Evolutionary conservation across 2,113 vertebrate species (phyloP).

Genomic region (Pavo muticus): DNA sequence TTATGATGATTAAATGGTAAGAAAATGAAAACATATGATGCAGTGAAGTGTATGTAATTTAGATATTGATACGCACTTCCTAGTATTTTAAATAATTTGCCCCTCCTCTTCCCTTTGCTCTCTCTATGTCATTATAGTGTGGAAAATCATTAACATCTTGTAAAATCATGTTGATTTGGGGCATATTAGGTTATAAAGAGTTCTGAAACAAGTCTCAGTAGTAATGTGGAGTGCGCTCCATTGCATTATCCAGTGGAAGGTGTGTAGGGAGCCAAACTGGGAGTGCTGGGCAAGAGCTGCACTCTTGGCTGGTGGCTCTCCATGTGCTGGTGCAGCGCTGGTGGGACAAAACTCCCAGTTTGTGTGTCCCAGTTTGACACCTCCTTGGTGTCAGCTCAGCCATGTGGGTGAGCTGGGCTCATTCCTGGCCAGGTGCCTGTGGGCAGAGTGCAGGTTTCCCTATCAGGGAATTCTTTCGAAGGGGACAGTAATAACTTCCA

Average conservation of each 20-base stretch:
- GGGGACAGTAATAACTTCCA: not conserved
- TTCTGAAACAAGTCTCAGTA: not conserved
- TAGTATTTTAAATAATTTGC: not conserved
- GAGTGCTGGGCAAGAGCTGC: not conserved
- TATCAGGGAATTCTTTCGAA: not conserved
- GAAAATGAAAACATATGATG: conserved; percentile 43
- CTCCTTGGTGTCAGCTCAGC: fast-evolving
- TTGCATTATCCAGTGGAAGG: not conserved
- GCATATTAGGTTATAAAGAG: not conserved
- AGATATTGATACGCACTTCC: not conserved
- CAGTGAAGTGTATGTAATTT: conserved; percentile 18
- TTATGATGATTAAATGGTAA: conserved; percentile 27
- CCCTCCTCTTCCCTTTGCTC: not conserved
- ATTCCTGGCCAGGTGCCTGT: not conserved
- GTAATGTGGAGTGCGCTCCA: not conserved
- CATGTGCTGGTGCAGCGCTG: not conserved
- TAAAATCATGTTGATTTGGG: not conserved
- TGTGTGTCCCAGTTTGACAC: not conserved
- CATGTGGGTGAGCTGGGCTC: fast-evolving
- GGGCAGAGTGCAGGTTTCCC: not conserved
- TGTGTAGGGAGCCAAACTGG: not conserved
- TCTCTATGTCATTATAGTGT: not conserved
- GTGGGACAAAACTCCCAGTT: not conserved
- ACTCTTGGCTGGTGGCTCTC: not conserved
- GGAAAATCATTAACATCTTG: not conserved